Evolutionary conservation across 2,888 invertebrate species (phyloP).

Genomic region (Dendrolimus pini): DNA sequence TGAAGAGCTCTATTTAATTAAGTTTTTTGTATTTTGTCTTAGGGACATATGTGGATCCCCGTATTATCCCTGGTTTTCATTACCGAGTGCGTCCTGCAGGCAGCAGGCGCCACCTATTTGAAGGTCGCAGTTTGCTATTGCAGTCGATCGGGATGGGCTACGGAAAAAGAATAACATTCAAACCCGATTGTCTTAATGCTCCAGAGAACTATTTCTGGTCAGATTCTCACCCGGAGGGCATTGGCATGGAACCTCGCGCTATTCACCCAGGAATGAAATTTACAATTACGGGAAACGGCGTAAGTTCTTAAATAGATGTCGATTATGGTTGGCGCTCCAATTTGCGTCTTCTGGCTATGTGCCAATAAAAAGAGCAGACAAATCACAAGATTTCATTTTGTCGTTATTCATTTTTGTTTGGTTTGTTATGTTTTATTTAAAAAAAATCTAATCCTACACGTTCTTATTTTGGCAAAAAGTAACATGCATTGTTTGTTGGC

Average conservation of each 20-base stretch:
- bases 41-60: constrained; percentile 85
- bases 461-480: constrained; percentile 30
- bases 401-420: constrained; percentile 17
- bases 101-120: constrained; percentile 79
- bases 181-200: constrained; percentile 76
- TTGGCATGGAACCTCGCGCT: constrained; percentile 81
- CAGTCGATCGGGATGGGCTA: constrained; percentile 85
- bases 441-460: constrained; percentile 3
- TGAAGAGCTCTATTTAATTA: too few relatives aligned
- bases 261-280: constrained; percentile 82
- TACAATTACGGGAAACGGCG: constrained; percentile 76
- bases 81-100: constrained; percentile 84
- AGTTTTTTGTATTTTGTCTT: constrained; percentile 10
- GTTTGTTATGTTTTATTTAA: constrained; percentile 24
- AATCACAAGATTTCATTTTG: constrained; percentile 8
- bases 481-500: constrained; percentile 36
- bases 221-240: constrained; percentile 84
- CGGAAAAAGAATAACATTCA: constrained; percentile 84
- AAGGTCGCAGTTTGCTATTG: constrained; percentile 78
- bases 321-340: not conserved
- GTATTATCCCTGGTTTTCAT: constrained; percentile 83
- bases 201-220: constrained; percentile 86
- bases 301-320: constrained; percentile 33
- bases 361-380: constrained; percentile 19
- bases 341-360: constrained; percentile 17